Evolutionary conservation across 1,140 invertebrate genomes (phyloP).

Genomic region (Drosophila jambulina): DNA sequence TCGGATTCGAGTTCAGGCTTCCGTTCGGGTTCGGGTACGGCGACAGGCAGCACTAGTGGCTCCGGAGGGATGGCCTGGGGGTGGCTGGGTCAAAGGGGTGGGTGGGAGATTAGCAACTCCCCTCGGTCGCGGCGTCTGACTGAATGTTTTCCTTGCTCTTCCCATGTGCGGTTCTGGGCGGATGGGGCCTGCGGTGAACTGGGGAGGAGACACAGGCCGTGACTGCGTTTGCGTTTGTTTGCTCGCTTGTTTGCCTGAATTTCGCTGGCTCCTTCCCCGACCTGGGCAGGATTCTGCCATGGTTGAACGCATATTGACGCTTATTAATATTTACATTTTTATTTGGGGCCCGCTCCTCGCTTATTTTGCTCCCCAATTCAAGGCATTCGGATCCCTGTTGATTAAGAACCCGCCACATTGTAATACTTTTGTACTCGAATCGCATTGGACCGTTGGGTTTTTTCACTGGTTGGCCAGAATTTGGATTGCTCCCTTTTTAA

Average conservation of each 20-base stretch:
- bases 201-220: not conserved
- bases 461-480: slow-evolving; percentile 22
- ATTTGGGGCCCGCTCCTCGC: slow-evolving; percentile 63
- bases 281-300: slow-evolving; percentile 21
- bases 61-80: not conserved
- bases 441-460: slow-evolving; percentile 9
- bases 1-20: slow-evolving; percentile 9
- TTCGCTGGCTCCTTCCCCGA: slow-evolving; percentile 23
- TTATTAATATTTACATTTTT: slow-evolving; percentile 85
- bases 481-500: slow-evolving; percentile 80
- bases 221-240: slow-evolving; percentile 46
- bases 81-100: slow-evolving; percentile 16
- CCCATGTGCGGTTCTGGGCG: slow-evolving; percentile 23
- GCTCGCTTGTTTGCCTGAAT: slow-evolving; percentile 63
- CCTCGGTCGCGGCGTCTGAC: slow-evolving; percentile 23
- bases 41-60: not conserved
- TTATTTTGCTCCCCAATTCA: slow-evolving; percentile 55
- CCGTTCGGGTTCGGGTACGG: slow-evolving; percentile 13
- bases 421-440: slow-evolving; percentile 8
- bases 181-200: not conserved
- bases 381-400: slow-evolving; percentile 50
- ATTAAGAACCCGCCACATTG: slow-evolving; percentile 66
- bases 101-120: slow-evolving; percentile 49
- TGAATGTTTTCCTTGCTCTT: slow-evolving; percentile 41
- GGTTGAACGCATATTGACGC: slow-evolving; percentile 79